Conservation (phyloP, 2,888 invertebrate species). For the Synanthedon andrenaeformis region DNA sequence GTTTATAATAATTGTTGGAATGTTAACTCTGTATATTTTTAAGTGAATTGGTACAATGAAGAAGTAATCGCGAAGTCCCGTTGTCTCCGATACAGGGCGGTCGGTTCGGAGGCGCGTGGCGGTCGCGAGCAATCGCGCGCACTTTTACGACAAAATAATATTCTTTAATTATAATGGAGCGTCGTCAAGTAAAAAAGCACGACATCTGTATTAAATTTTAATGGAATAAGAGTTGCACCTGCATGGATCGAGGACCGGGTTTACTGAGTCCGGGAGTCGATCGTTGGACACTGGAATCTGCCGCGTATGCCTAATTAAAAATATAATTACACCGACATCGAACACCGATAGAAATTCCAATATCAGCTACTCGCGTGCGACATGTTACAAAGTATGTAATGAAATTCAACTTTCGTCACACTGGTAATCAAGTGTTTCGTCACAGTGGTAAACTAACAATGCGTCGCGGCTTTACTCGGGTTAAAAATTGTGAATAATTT, state of each 20-base stretch:
- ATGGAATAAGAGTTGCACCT: conserved; percentile 61
- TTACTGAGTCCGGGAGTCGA: conserved; percentile 30
- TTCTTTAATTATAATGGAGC: conserved; percentile 66
- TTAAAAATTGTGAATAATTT: too few species aligned
- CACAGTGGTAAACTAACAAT: conserved; percentile 1
- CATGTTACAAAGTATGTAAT: conserved; percentile 5
- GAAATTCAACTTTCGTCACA: conserved; percentile 5
- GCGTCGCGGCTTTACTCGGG: too few species aligned
- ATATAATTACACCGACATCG: conserved; percentile 32
- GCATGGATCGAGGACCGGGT: conserved; percentile 35
- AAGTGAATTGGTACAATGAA: conserved; percentile 22
- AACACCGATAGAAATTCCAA: conserved; percentile 17
- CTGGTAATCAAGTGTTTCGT: conserved; percentile 4
- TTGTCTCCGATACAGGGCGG: conserved; percentile 22
- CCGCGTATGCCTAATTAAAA: conserved; percentile 52
- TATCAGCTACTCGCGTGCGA: conserved; percentile 3
- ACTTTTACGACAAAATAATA: conserved; percentile 65
- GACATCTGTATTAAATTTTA: conserved; percentile 68
- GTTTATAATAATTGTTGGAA: too few species aligned
- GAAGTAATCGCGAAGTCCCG: conserved; percentile 45
- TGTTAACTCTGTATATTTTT: too few species aligned
- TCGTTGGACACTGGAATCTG: conserved; percentile 36
- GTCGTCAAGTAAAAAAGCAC: conserved; percentile 56
- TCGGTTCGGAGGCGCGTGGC: conserved; percentile 37
- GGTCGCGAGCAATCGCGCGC: conserved; percentile 26